Percentiles rank a stretch among this genome's conserved stretches.
Evolutionary conservation across 2,888 invertebrate genomes (phyloP).

Genomic region (Rhynchonema sp.): DNA sequence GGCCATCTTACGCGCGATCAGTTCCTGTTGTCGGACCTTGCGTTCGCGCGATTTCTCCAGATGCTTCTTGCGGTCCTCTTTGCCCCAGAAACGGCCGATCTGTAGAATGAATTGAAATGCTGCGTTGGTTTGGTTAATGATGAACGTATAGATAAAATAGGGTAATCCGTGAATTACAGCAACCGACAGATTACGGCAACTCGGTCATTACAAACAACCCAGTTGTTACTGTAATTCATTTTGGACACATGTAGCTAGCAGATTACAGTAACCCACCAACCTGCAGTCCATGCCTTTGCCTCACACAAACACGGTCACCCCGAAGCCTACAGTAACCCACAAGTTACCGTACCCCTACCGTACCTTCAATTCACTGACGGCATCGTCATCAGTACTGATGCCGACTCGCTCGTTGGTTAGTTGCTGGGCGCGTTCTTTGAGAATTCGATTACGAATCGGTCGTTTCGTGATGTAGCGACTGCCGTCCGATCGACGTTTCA

Average conservation of each 20-base stretch:
- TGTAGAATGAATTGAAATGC: slow-evolving; percentile 8
- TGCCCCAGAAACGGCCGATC: slow-evolving; percentile 52
- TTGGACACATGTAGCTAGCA: no score
- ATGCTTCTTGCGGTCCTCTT: slow-evolving; percentile 53
- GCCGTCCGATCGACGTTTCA: slow-evolving; percentile 51
- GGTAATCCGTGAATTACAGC: no score
- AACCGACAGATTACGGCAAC: no score
- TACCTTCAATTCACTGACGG: slow-evolving; percentile 50
- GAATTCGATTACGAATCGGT: slow-evolving; percentile 45
- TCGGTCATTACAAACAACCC: no score
- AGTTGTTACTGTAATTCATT: no score
- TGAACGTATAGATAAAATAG: no score
- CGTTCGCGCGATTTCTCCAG: slow-evolving; percentile 49
- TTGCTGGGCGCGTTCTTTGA: slow-evolving; percentile 47
- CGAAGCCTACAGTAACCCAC: neutral
- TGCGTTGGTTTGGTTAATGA: no score
- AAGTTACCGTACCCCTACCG: neutral
- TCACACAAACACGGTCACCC: no score
- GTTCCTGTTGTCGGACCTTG: slow-evolving; percentile 32
- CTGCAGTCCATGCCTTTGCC: no score
- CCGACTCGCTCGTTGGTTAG: slow-evolving; percentile 47
- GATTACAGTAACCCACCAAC: no score
- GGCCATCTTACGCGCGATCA: slow-evolving; percentile 22
- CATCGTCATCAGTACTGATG: slow-evolving; percentile 54
- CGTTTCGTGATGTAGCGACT: slow-evolving; percentile 53